Base-by-base conservation (phyloP, 1,140 invertebrate species). In the Andrena cerasifolii region DNA sequence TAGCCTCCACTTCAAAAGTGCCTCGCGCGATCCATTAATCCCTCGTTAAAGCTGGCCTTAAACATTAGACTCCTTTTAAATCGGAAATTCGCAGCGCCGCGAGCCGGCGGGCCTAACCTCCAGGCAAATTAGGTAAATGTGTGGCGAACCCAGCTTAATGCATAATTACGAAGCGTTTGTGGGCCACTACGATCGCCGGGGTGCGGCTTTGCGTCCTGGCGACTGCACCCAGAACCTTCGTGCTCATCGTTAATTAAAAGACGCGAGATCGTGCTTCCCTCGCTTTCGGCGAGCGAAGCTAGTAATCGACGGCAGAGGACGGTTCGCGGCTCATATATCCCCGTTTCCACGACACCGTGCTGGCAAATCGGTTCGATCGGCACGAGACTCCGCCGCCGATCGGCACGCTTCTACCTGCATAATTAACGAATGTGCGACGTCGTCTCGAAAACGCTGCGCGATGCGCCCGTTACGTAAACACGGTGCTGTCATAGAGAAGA, bases 161-260 rank as follows among this genome's bases (percentile, higher is more conserved):
- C 66, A 67, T 67, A 66, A 18, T 5, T 47, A 43, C 43, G 26
- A 67, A 58, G 21, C 53, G 16, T 68, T 76, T 58, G 40, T 58
- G 40, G 24, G 14, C 43, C 47, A 26, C 4, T 12, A 45, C 26
- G 36, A 10, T 36, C 45, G 40, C 31, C 58, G 56, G 68, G 73
- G 73, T 49, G 73, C 36, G 63, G 73, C 63, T 63, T 62, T 45
- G 54, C 31, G 63, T 58, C 53, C 40, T 36, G 16, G 53, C 16
- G 63, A 40, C 73, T 76, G 73, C 63, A 5, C 63, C 73, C 33
- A 76, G 53, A 67, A 68, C 8, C 73, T 63, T 76, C 73, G 73
- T 76, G 73, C 40, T 68, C 21, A 6, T 54, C 21, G 53, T 68
- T 47, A 76, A 76, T 76, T 76, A 76, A 53, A 58, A 58, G 63